These are phyloP conservation scores for Orthosia incerta DNA, from an alignment of 2,888 invertebrate species.

Conservation along the genomic window DNA sequence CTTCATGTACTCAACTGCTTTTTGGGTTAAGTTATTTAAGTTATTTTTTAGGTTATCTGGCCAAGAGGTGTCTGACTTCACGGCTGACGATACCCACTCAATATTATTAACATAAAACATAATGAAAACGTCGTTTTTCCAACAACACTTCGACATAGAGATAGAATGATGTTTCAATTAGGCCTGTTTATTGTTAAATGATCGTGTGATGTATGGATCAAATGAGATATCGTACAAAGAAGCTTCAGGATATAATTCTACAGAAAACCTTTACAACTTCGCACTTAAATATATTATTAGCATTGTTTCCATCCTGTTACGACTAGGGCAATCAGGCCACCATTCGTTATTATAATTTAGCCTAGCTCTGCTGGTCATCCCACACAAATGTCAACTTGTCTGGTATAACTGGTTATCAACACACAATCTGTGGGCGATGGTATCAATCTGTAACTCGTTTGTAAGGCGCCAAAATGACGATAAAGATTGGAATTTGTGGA, in stretches of 20 bases:
- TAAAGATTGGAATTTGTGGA: slow-evolving; percentile 13
- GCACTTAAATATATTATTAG: no score
- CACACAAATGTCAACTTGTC: slow-evolving; percentile 30
- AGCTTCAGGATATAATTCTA: not conserved
- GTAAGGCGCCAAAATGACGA: slow-evolving; percentile 11
- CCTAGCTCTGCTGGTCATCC: slow-evolving; percentile 29
- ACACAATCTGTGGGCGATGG: slow-evolving; percentile 47
- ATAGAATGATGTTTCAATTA: no score
- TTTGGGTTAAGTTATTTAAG: no score
- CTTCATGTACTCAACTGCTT: no score
- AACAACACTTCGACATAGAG: no score
- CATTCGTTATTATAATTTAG: slow-evolving; percentile 7
- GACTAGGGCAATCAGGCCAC: slow-evolving; percentile 31
- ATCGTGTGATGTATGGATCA: not conserved
- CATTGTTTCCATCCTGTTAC: slow-evolving; percentile 24
- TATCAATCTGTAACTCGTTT: slow-evolving; percentile 35
- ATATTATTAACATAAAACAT: no score
- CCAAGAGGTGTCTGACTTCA: no score
- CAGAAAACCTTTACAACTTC: not conserved
- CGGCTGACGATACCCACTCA: no score
- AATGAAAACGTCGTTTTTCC: no score
- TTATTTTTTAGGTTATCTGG: no score
- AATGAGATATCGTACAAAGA: not conserved
- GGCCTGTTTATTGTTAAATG: no score
- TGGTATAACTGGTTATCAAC: slow-evolving; percentile 24